Percentiles rank a stretch among this genome's conserved stretches.
These are phyloP conservation scores for Acronicta leporina DNA, from an alignment of 2,888 invertebrate species.

Conservation along the genomic window DNA sequence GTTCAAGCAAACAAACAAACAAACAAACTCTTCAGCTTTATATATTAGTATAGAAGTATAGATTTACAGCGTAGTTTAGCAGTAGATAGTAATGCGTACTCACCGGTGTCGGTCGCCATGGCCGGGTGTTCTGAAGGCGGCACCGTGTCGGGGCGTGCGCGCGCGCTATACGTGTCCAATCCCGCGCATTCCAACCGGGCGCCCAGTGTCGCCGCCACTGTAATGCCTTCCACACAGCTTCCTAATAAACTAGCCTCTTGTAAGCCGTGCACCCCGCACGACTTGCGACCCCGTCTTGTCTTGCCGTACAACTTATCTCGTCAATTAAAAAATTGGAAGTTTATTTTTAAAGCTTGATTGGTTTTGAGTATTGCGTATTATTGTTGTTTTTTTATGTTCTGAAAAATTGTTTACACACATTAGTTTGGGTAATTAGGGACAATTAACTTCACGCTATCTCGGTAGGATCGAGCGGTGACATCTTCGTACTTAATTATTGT, in stretches of 20 bases:
- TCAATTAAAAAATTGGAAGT: constrained; percentile 50
- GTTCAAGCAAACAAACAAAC: too few species aligned
- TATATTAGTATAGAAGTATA: too few species aligned
- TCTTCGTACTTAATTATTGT: constrained; percentile 52
- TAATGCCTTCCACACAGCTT: constrained; percentile 73
- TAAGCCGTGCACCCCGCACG: constrained; percentile 51
- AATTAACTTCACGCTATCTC: constrained; percentile 29
- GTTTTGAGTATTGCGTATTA: constrained; percentile 63
- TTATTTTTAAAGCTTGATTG: constrained; percentile 68
- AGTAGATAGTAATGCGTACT: constrained; percentile 60
- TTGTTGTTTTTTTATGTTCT: constrained; percentile 66
- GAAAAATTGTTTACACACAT: constrained; percentile 58
- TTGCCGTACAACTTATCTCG: constrained; percentile 27
- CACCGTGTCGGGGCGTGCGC: constrained; percentile 85
- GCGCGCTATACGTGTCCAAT: constrained; percentile 84
- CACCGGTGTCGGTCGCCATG: constrained; percentile 88
- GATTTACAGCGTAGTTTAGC: constrained; percentile 4
- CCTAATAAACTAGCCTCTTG: constrained; percentile 56
- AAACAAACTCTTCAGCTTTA: too few species aligned
- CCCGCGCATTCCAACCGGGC: constrained; percentile 86
- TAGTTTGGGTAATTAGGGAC: constrained; percentile 39
- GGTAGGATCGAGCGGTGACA: constrained; percentile 63
- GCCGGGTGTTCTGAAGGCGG: constrained; percentile 86
- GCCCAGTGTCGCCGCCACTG: constrained; percentile 83
- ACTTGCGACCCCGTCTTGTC: constrained; percentile 26